Percentiles rank a stretch among this genome's conserved stretches.
phyloP scores from a whole-genome alignment of 2,113 vertebrate species.

The Chionodraco myersi region DNA sequence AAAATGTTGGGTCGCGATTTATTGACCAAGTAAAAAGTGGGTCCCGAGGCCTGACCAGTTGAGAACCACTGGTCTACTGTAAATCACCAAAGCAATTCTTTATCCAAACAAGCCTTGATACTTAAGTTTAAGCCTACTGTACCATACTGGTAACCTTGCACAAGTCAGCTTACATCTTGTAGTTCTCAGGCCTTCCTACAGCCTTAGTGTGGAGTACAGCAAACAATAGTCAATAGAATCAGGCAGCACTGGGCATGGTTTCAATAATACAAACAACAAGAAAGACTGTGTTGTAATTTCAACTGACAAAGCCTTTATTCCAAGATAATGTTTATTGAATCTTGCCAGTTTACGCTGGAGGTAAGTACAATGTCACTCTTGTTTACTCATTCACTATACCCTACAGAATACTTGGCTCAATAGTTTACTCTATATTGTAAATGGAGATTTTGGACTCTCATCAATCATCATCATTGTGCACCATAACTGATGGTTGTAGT shows the following conservation, averaged over 20 bases:
- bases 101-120: background rate
- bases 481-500: background rate
- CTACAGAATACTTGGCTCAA: background rate
- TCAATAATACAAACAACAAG: slow-evolving; percentile 40
- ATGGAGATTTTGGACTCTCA: background rate
- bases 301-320: slow-evolving; percentile 28
- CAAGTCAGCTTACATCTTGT: slow-evolving; percentile 20
- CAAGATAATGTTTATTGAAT: slow-evolving; percentile 32
- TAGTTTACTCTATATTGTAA: slow-evolving; percentile 1
- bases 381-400: background rate
- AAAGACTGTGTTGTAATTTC: slow-evolving; percentile 44
- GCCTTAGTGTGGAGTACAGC: slow-evolving; percentile 29
- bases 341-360: slow-evolving; percentile 19
- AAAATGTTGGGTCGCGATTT: too few species aligned
- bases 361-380: slow-evolving; percentile 12
- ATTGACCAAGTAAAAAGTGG: too few species aligned
- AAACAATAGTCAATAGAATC: slow-evolving; percentile 35
- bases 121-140: background rate
- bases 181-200: slow-evolving; percentile 13
- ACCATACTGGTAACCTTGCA: slow-evolving; percentile 16
- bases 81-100: background rate
- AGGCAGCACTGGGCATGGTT: slow-evolving; percentile 33
- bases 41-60: too few species aligned
- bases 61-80: too few species aligned
- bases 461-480: background rate